A percentile compares a stretch with the other conserved stretches of the same genome.
phyloP scores from a whole-genome alignment of 2,113 vertebrate species.

The Craseonycteris thonglongyai region DNA sequence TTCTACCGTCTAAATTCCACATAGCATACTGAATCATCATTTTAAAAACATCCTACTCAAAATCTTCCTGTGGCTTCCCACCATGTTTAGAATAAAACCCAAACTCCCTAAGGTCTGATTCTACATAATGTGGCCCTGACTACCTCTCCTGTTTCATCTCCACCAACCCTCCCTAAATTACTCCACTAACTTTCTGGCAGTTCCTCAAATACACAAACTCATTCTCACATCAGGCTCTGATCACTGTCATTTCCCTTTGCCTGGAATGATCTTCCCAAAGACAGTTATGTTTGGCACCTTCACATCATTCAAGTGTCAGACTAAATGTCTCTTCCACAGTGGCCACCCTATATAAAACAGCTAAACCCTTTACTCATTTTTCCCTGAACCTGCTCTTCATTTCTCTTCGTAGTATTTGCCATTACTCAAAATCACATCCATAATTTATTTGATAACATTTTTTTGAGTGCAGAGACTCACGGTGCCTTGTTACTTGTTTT shows the following conservation, averaged over 20 bases:
- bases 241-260: neutral
- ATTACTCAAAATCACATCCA: neutral
- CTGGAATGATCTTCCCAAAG: neutral
- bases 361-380: neutral
- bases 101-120: neutral
- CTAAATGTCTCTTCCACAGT: neutral
- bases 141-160: neutral
- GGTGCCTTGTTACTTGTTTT: neutral
- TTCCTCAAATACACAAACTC: neutral
- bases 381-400: neutral
- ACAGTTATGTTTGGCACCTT: neutral
- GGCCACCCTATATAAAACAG: neutral
- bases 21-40: neutral
- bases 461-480: neutral
- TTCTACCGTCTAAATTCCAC: neutral
- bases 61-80: neutral
- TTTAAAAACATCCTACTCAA: conserved; percentile 10
- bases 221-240: neutral
- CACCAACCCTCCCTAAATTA: neutral
- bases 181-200: neutral
- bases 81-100: neutral
- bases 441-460: conserved; percentile 3
- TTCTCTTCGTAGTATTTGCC: neutral
- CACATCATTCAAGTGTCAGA: neutral
- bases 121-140: neutral